Conservation (phyloP, 2,888 invertebrate genomes). For the Agriotes lineatus region DNA sequence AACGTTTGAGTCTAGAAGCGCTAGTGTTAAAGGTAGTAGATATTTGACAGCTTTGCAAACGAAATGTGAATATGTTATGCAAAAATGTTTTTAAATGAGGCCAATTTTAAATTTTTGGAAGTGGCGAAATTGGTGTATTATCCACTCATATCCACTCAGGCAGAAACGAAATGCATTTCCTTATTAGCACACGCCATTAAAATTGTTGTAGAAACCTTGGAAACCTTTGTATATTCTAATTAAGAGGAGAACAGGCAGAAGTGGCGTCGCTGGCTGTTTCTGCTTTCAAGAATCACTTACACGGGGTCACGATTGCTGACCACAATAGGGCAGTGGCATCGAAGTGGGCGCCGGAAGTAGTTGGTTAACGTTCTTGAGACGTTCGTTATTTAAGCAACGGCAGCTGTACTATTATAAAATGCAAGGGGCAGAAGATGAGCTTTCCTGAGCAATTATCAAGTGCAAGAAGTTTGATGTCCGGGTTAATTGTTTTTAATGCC, state of each 20-base stretch:
- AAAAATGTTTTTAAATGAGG: too few relatives aligned
- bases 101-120: too few relatives aligned
- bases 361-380: conserved; percentile 39
- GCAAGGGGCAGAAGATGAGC: conserved; percentile 8
- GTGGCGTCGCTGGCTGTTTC: too few relatives aligned
- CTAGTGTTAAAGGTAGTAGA: too few relatives aligned
- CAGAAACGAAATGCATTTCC: neutral
- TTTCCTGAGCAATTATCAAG: neutral
- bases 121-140: too few relatives aligned
- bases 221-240: too few relatives aligned
- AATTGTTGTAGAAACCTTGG: neutral
- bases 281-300: neutral
- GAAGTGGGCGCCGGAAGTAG: conserved; percentile 45
- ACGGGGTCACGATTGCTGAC: conserved; percentile 23
- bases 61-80: too few relatives aligned
- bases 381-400: conserved; percentile 28
- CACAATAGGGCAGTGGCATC: conserved; percentile 34
- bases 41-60: too few relatives aligned
- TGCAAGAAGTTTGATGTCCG: neutral
- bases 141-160: neutral
- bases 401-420: conserved; percentile 28
- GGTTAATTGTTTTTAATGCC: conserved; percentile 4
- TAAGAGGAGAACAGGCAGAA: too few relatives aligned
- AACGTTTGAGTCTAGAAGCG: too few relatives aligned
- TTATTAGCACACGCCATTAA: neutral